Evolutionary conservation across 2,888 invertebrate genomes (phyloP).

Genomic region (Malthinus seriepunctatus): DNA sequence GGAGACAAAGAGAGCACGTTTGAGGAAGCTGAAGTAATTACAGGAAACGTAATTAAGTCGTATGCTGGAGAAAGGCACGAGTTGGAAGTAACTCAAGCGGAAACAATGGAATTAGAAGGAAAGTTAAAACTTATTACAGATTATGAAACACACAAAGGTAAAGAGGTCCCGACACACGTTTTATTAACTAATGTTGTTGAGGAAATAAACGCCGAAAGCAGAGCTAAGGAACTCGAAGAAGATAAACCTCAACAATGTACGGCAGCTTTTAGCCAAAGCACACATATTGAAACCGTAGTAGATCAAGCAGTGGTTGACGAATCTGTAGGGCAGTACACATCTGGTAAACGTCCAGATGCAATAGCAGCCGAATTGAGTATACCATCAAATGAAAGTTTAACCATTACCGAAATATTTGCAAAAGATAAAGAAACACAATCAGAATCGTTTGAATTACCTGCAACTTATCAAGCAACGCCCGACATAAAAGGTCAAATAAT

Average conservation of each 20-base stretch:
- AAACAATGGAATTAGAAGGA: conserved; percentile 68
- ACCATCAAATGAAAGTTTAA: conserved; percentile 50
- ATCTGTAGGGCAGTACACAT: conserved; percentile 54
- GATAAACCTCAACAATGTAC: conserved; percentile 42
- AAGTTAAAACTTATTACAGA: conserved; percentile 57
- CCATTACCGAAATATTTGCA: conserved; percentile 56
- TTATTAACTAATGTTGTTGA: conserved; percentile 60
- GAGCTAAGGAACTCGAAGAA: conserved; percentile 42
- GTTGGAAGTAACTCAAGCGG: conserved; percentile 64
- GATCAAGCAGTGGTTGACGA: conserved; percentile 57
- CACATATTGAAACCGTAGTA: conserved; percentile 56
- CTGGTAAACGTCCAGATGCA: conserved; percentile 48
- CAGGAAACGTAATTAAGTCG: conserved; percentile 53
- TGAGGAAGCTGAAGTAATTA: conserved; percentile 46
- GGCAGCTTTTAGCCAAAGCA: conserved; percentile 53
- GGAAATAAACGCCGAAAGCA: conserved; percentile 54
- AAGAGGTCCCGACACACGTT: conserved; percentile 56
- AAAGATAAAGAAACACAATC: conserved; percentile 59
- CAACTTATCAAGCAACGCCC: conserved; percentile 53
- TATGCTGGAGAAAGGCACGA: conserved; percentile 63
- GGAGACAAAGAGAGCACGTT: conserved; percentile 68
- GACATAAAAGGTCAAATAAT: conserved; percentile 56
- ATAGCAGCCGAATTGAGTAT: conserved; percentile 50
- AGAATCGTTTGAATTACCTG: conserved; percentile 46
- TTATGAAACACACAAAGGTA: conserved; percentile 59